Evolutionary conservation across 2,888 invertebrate species (phyloP), one percentile per base, ranked within the genome.

Genomic region (Netelia inedita): DNA sequence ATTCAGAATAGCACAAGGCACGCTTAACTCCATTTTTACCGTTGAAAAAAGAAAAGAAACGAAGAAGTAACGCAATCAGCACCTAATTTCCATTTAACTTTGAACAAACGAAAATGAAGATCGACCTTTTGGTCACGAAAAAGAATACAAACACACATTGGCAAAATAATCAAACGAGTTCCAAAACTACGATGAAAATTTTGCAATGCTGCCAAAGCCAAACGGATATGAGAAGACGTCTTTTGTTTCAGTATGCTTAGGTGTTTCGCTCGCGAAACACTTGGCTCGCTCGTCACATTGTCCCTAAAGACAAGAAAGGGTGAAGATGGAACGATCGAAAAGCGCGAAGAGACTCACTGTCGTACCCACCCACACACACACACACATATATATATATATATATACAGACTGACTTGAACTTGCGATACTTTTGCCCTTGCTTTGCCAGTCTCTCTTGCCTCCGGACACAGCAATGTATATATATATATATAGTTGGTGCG

Each of bases 391-490:
- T 8, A 35, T 35, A 35, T 35, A 28, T 19, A 16, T 19, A 28
- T 14, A 53, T 41, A 50, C 63, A 19, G 28, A 53, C 55, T 63
- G 50, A 21, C 71, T 43, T n/a, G 19, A 59, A 71, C 35, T 81
- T 61, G 53, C 59, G 68, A 71, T 16, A 53, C 78, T 68, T 46
- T 69, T 68, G 59, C 10, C 66, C 35, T 6, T 35, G 14, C 50
- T 19, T 28, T 23, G 55, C 11, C 59, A 28, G 16, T 11, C 19
- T 41, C 53, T 61, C 23, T 28, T 14, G 69, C 78, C 69, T n/a
- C 53, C 21, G 73, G 53, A 74, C 19, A 23, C 55, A 65, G 79
- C 65, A 72, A 72, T 21, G 10, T 2, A 63, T n/a, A 65, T 9
- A 72, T 16, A 41, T 6, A 50, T 35, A 21, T 53, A 6, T 41